Evolutionary conservation across 2,797 vertebrate species (phyloP).

Genomic region (Sebastes umbrosus): DNA sequence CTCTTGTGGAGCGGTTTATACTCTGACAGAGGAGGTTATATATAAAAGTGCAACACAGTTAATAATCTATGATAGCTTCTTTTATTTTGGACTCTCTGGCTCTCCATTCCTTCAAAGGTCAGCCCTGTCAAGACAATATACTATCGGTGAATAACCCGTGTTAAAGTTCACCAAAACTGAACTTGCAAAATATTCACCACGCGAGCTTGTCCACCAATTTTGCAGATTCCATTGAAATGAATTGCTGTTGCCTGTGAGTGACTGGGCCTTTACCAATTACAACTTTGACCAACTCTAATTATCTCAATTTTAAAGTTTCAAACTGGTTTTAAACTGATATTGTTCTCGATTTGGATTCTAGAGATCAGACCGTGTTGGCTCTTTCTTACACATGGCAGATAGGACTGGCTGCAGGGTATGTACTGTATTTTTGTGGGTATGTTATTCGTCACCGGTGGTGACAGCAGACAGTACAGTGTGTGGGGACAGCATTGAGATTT

Average conservation of each 20-base stretch:
- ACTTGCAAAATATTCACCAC: neutral
- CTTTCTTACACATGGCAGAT: neutral
- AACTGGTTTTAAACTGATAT: neutral
- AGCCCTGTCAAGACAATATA: neutral
- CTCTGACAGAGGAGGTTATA: neutral
- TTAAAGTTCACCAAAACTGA: neutral
- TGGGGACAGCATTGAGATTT: slow-evolving; percentile 74
- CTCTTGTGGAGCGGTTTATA: neutral
- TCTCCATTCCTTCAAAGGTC: neutral
- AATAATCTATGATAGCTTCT: neutral
- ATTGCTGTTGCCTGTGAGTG: neutral
- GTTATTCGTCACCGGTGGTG: neutral
- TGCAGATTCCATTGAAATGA: neutral
- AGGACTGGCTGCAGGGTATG: neutral
- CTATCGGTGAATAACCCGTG: neutral
- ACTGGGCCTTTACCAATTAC: neutral
- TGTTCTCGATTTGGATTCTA: neutral
- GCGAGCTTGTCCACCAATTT: neutral
- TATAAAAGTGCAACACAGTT: neutral
- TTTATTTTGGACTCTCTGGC: neutral
- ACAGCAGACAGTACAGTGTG: slow-evolving; percentile 19
- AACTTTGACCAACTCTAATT: neutral
- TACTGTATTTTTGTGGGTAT: neutral
- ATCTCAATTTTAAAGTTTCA: neutral
- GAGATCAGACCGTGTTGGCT: neutral